Evolutionary conservation across 2,888 invertebrate species (phyloP), one percentile per base, ranked within the genome.

Genomic region (Acronicta leporina): DNA sequence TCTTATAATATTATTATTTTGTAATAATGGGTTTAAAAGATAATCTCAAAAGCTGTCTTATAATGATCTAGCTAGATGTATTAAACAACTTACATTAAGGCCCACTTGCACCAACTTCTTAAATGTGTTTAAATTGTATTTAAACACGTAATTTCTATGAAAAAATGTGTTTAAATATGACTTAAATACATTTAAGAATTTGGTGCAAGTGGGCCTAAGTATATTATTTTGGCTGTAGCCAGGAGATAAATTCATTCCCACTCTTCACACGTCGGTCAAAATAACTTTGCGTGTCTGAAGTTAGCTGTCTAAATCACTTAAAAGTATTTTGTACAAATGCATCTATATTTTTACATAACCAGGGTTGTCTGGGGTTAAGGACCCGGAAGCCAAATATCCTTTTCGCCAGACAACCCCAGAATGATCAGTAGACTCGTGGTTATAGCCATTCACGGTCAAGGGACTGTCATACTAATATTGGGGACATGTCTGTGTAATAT

Each of bases 401-500:
- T 66, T 33, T 35, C 38, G 38, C 56, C 44, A 71, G 62, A 62
- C 47, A 70, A 66, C 66, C 46, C 48, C 14, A 35, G n/a, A 45
- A 30, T 33, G 7, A 13, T 27, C 51, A 14, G 20, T 10, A 14
- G 11, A 50, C 42, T 46, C 44, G 9, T 54, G 60, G 52, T 49
- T 64, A 72, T 14, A 47, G 65, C 60, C 57, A 40, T 57, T 45
- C n/a, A n/a, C n/a, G n/a, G 57, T 57, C 47, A 42, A 61, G 65
- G 73, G 73, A 72, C 73, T 73, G 68, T 65, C 73, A 58, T 42
- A 35, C 33, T 64, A 44, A 53, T 42, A 55, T 60, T 44, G 41
- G 41, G 13, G 57, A 52, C 68, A 73, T 55, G 68, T 68, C 73
- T 61, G 42, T 55, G 51, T 64, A 68, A 48, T 54, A 56, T 40